phyloP scores from a whole-genome alignment of 2,888 invertebrate species.

The Aethes cnicana region DNA sequence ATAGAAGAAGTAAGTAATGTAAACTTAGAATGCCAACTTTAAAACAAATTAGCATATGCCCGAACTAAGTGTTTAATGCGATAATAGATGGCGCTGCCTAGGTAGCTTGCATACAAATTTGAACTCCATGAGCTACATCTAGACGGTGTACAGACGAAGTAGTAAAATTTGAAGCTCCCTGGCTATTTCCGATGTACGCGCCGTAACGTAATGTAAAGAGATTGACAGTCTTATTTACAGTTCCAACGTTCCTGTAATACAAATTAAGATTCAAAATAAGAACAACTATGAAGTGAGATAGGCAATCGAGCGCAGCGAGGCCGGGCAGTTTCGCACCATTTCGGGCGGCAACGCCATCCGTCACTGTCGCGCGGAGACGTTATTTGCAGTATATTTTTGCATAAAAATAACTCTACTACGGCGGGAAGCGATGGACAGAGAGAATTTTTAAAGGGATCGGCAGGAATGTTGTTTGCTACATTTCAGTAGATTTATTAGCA shows the following conservation, averaged over 20 bases:
- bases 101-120: too few relatives aligned
- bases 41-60: too few relatives aligned
- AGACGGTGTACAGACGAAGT: too few relatives aligned
- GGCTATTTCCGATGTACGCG: not conserved
- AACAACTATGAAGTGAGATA: slow-evolving; percentile 45
- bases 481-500: slow-evolving; percentile 4
- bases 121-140: too few relatives aligned
- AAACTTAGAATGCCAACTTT: too few relatives aligned
- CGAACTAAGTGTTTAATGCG: too few relatives aligned
- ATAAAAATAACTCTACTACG: slow-evolving; percentile 29
- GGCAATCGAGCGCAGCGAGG: slow-evolving; percentile 54
- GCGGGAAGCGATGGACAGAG: slow-evolving; percentile 22
- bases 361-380: slow-evolving; percentile 60
- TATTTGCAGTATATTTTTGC: slow-evolving; percentile 67
- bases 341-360: slow-evolving; percentile 47
- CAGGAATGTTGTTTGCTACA: slow-evolving; percentile 25
- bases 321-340: slow-evolving; percentile 27
- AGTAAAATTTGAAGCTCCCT: too few relatives aligned
- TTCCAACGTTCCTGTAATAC: slow-evolving; percentile 7
- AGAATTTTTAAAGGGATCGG: slow-evolving; percentile 19
- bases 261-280: slow-evolving; percentile 15
- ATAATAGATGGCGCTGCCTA: too few relatives aligned
- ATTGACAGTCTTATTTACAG: slow-evolving; percentile 7
- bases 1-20: too few relatives aligned
- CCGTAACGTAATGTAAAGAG: not conserved